Evolutionary conservation across 2,888 invertebrate species (phyloP), one percentile per base, ranked within the genome.

Genomic region (Hirudinaria manillensis): DNA sequence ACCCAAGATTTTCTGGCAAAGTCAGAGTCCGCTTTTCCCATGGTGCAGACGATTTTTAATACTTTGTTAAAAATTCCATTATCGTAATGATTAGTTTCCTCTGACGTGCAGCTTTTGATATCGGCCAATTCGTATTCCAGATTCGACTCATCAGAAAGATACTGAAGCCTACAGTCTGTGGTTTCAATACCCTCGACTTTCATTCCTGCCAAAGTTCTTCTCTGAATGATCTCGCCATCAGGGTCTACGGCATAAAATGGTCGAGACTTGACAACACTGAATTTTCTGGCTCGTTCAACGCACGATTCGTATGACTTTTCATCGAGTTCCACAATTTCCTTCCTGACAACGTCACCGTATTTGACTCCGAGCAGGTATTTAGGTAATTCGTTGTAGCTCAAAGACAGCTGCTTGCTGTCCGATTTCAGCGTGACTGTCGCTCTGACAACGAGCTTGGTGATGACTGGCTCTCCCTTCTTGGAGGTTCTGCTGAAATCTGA

Each of bases 381-480:
- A 2, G 61, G n/a, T 10, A 61, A 10, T 29, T 61, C 24, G 19
- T 61, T 61, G 61, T 27, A 24, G 19, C 29, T 61, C 61, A 61
- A n/a, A 27, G 61, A 61, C 24, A 13, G 24, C 24, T 61, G 29
- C 10, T 61, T 29, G 13, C 29, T 16, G 10, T 61, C 61, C 10
- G 61, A 24, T 61, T 61, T 61, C 61, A 61, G n/a, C 10, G 24
- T 16, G 24, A 61, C 61, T 61, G 24, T 61, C 29, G 61, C 29
- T 61, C 29, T 29, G 3, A 68, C 68, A 68, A 21, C 38, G 13
- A 65, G 29, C n/a, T 73, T 56, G 65, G 56, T 65, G 13, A 65
- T n/a, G n/a, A n/a, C 65, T 19, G n/a, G 34, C 7, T 61, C n/a
- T 6, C 24, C 55, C n/a, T 61, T 36, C 4, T 21, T 65, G 21